Conservation (phyloP, 2,888 invertebrate genomes). For the Nebria salina region DNA sequence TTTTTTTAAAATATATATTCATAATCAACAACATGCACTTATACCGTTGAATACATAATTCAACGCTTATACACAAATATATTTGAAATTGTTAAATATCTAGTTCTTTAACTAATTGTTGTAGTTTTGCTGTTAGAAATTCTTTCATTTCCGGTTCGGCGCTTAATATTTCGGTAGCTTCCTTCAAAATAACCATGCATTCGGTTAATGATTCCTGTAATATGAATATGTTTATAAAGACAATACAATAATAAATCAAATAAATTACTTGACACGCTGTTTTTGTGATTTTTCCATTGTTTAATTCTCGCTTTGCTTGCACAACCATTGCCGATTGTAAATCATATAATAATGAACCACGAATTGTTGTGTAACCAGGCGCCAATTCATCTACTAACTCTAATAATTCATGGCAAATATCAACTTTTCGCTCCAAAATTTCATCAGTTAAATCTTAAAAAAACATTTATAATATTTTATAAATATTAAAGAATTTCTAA, state of each 20-base stretch:
- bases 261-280: conserved; percentile 65
- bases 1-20: neutral
- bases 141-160: conserved; percentile 70
- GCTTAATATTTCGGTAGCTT: conserved; percentile 69
- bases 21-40: conserved; percentile 9
- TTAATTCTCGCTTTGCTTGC: conserved; percentile 67
- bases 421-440: conserved; percentile 69
- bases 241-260: conserved; percentile 25
- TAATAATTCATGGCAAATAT: conserved; percentile 74
- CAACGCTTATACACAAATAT: conserved; percentile 3
- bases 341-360: conserved; percentile 73
- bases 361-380: conserved; percentile 72
- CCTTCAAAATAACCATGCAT: conserved; percentile 67
- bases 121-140: conserved; percentile 62
- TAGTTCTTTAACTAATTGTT: conserved; percentile 37
- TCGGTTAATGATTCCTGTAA: conserved; percentile 68
- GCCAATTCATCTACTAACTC: conserved; percentile 71
- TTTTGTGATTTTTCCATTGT: conserved; percentile 65
- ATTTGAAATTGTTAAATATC: conserved; percentile 37
- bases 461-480: conserved; percentile 7
- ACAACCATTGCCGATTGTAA: conserved; percentile 71
- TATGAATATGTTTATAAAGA: conserved; percentile 33
- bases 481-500: no score
- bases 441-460: conserved; percentile 67
- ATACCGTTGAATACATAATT: neutral